Evolutionary conservation across 2,113 vertebrate genomes (phyloP).

Genomic region (Gambusia affinis): DNA sequence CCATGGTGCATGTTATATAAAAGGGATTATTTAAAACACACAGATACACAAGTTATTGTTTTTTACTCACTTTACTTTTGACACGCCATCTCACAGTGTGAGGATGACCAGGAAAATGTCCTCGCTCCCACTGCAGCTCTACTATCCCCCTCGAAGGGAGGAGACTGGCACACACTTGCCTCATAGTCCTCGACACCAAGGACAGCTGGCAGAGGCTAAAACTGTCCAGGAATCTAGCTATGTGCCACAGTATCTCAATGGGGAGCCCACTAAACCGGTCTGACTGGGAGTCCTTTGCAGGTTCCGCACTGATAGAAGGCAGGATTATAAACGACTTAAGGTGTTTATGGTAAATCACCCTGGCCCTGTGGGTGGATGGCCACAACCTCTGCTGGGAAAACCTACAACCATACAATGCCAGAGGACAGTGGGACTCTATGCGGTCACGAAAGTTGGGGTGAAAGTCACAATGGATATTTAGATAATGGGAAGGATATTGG

Average conservation of each 20-base stretch:
- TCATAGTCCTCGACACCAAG: constrained; percentile 92
- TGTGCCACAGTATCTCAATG: constrained; percentile 92
- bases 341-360: constrained; percentile 90
- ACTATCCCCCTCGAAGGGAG: constrained; percentile 95
- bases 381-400: constrained; percentile 95
- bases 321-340: constrained; percentile 93
- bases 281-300: constrained; percentile 72
- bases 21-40: neutral
- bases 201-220: constrained; percentile 98
- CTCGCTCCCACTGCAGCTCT: constrained; percentile 92
- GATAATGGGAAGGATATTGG: constrained; percentile 97
- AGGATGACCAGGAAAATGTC: constrained; percentile 75
- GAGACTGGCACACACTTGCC: constrained; percentile 94
- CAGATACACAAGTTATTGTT: neutral
- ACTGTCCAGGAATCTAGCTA: constrained; percentile 94
- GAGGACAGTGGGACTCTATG: constrained; percentile 97
- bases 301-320: constrained; percentile 72
- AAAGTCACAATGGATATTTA: constrained; percentile 96
- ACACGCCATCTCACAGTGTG: constrained; percentile 88
- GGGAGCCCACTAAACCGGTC: constrained; percentile 92
- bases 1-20: neutral
- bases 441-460: constrained; percentile 97
- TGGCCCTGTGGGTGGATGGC: constrained; percentile 86
- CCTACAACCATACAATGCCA: constrained; percentile 97
- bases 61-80: constrained; percentile 87